Conservation (phyloP, 1,140 invertebrate genomes). For the Callitettix versicolor region DNA sequence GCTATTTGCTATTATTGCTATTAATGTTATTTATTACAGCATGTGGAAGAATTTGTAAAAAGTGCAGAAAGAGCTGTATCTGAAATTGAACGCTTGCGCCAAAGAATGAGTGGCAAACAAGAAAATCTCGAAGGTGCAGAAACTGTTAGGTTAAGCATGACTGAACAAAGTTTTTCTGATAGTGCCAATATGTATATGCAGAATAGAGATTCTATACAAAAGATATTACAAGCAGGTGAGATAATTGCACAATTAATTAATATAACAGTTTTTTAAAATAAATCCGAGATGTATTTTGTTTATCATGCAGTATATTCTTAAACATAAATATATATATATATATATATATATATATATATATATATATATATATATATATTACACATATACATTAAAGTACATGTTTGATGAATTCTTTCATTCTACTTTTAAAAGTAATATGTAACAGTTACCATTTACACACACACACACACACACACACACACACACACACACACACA, state of each 20-base stretch:
- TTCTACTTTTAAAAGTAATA: too few species aligned
- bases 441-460: too few species aligned
- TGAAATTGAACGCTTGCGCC: constrained; percentile 43
- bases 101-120: constrained; percentile 31
- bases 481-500: too few species aligned
- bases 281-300: neutral
- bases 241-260: neutral
- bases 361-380: too few species aligned
- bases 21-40: constrained; percentile 36
- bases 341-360: too few species aligned
- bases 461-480: too few species aligned
- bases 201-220: constrained; percentile 32
- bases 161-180: constrained; percentile 23
- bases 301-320: neutral
- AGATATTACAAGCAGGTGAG: constrained; percentile 33
- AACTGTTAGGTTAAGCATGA: constrained; percentile 19
- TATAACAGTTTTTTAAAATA: too few species aligned
- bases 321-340: too few species aligned
- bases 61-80: constrained; percentile 39
- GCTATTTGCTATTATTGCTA: too few species aligned
- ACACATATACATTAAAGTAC: too few species aligned
- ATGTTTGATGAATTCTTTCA: too few species aligned
- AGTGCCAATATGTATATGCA: constrained; percentile 31
- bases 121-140: neutral
- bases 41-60: constrained; percentile 48